Evolutionary conservation across 2,113 vertebrate species (phyloP).

Genomic region (Peromyscus polionotus): DNA sequence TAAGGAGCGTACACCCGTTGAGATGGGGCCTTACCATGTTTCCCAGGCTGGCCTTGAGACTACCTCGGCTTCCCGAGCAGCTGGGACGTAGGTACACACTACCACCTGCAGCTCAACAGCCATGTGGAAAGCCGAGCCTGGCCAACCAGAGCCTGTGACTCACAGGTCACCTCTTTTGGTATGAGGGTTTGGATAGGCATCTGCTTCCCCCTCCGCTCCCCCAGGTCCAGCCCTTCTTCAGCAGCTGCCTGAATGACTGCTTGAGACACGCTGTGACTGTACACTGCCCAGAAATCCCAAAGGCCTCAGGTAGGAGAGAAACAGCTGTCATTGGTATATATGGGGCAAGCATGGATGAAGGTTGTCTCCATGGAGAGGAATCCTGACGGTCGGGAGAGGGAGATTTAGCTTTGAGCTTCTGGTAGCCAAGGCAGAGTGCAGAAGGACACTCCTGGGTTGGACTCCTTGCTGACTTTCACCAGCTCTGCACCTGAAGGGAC

Average conservation of each 20-base stretch:
- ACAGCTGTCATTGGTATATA: background rate
- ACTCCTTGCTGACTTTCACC: background rate
- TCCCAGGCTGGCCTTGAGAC: background rate
- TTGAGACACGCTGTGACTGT: conserved; percentile 73
- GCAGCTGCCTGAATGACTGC: conserved; percentile 86
- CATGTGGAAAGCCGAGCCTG: fast-evolving
- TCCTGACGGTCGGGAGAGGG: background rate
- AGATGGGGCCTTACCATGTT: background rate
- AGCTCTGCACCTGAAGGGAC: background rate
- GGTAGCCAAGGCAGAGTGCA: fast-evolving
- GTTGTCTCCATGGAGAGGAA: background rate
- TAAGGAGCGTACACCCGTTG: too few relatives aligned
- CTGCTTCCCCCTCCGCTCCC: background rate
- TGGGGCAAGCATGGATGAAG: background rate
- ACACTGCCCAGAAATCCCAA: conserved; percentile 29
- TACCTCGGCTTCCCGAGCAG: background rate
- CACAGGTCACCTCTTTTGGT: background rate
- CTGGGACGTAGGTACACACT: background rate
- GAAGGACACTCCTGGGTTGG: too few relatives aligned
- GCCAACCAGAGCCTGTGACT: too few relatives aligned
- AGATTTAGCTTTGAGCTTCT: background rate
- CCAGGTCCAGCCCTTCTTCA: conserved; percentile 89
- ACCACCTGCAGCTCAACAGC: background rate
- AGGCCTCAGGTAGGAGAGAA: conserved; percentile 77
- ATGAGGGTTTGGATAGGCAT: fast-evolving